Percentiles rank a stretch among this genome's conserved stretches.
These are phyloP conservation scores for Euglossa dilemma DNA, from an alignment of 1,140 invertebrate genomes.

Conservation along the genomic window DNA sequence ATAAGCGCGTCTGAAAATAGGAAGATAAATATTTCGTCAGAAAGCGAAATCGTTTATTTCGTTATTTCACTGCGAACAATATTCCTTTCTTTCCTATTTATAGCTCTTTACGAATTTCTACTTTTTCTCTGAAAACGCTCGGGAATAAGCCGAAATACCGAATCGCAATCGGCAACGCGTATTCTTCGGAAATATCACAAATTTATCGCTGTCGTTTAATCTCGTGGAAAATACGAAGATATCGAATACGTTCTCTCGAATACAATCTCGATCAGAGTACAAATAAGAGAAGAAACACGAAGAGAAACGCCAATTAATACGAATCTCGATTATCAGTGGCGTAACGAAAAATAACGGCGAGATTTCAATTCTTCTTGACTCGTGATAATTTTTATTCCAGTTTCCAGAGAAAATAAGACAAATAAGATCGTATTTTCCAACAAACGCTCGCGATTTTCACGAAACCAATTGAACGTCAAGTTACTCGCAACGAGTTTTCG, in stretches of 20 bases:
- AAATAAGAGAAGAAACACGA: too few relatives aligned
- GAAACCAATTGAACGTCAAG: background rate
- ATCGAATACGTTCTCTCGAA: too few relatives aligned
- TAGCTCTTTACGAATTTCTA: background rate
- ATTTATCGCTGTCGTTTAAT: background rate
- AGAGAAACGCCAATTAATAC: background rate
- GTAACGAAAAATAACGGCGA: too few relatives aligned
- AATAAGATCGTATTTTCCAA: background rate
- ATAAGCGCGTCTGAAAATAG: conserved; percentile 21
- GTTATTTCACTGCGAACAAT: background rate
- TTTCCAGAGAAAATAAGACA: background rate
- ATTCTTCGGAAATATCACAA: background rate
- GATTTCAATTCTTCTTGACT: background rate
- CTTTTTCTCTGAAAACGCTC: background rate
- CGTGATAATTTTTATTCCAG: too few relatives aligned
- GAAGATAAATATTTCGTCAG: conserved; percentile 31
- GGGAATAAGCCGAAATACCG: too few relatives aligned
- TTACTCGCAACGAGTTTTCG: background rate
- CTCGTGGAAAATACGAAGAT: background rate
- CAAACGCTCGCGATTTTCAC: background rate
- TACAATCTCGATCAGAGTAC: background rate
- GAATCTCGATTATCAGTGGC: fast-evolving
- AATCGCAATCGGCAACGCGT: background rate
- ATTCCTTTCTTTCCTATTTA: background rate
- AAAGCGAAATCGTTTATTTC: background rate